These are phyloP conservation scores for Neodon shergylaensis DNA, from an alignment of 2,113 vertebrate species.

Conservation along the genomic window DNA sequence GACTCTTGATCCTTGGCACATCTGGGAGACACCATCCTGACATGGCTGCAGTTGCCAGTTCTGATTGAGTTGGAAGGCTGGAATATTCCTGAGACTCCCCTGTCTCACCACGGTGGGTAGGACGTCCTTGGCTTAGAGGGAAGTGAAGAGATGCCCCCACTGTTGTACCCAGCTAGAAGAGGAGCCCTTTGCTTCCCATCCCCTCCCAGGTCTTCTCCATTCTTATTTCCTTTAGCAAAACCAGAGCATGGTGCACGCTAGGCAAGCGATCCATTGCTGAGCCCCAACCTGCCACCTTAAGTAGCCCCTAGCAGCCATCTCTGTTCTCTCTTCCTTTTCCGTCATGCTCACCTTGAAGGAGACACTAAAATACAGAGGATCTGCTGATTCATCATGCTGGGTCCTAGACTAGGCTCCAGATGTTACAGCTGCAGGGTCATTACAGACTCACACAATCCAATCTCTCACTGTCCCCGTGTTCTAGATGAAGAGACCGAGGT, in stretches of 20 bases:
- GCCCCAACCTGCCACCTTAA: not conserved
- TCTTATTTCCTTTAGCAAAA: not conserved
- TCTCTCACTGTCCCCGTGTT: not conserved
- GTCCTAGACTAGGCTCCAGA: not conserved
- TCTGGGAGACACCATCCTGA: not conserved
- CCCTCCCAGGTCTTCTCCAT: not conserved
- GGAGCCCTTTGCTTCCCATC: not conserved
- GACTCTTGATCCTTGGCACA: not conserved
- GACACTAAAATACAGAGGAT: not conserved
- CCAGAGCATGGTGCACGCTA: not conserved
- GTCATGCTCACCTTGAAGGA: not conserved
- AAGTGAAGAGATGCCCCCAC: not conserved
- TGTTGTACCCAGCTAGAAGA: not conserved
- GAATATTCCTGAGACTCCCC: not conserved
- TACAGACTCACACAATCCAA: not conserved
- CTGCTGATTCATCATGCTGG: slow-evolving; percentile 1
- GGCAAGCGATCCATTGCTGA: not conserved
- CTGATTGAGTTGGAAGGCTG: slow-evolving; percentile 16
- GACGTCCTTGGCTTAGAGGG: not conserved
- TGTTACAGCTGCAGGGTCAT: not conserved
- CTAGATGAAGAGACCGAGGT: not conserved
- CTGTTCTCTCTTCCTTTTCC: not conserved
- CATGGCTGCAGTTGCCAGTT: not conserved
- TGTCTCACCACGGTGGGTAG: not conserved
- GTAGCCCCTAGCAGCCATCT: not conserved